Evolutionary conservation across 1,140 invertebrate genomes (phyloP).

Genomic region (Stenopsyche tienmushanensis): DNA sequence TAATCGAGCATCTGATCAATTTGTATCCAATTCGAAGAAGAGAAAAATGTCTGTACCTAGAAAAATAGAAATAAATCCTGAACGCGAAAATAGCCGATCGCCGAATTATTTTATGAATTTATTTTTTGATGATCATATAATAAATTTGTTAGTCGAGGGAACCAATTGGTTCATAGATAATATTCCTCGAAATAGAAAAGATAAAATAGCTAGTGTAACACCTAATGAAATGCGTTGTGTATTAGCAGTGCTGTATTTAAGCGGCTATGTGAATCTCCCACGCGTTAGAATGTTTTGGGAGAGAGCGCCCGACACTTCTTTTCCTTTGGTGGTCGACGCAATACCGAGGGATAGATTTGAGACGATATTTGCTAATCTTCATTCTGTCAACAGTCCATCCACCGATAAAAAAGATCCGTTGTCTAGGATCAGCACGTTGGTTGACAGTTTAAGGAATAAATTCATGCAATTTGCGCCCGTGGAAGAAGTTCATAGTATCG

Average conservation of each 20-base stretch:
- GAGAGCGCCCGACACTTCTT: slow-evolving; percentile 35
- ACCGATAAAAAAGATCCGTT: slow-evolving; percentile 24
- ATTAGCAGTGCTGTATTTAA: slow-evolving; percentile 34
- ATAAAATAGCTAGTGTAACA: slow-evolving; percentile 25
- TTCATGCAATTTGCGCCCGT: slow-evolving; percentile 27
- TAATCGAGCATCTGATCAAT: too few relatives aligned
- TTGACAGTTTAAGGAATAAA: slow-evolving; percentile 29
- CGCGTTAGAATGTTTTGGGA: slow-evolving; percentile 39
- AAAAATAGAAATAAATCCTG: too few relatives aligned
- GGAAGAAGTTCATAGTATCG: slow-evolving; percentile 33
- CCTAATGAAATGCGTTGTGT: slow-evolving; percentile 38
- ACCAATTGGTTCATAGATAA: slow-evolving; percentile 34
- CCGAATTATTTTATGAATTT: slow-evolving; percentile 26
- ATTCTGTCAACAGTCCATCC: slow-evolving; percentile 23
- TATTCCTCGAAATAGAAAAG: slow-evolving; percentile 23
- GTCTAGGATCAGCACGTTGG: slow-evolving; percentile 28
- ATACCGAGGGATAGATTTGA: slow-evolving; percentile 41
- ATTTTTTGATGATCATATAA: slow-evolving; percentile 30
- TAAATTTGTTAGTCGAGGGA: slow-evolving; percentile 31
- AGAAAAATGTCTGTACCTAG: too few relatives aligned
- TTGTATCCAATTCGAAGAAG: too few relatives aligned
- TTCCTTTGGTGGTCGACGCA: slow-evolving; percentile 38
- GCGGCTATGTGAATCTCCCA: slow-evolving; percentile 35
- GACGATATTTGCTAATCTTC: slow-evolving; percentile 40
- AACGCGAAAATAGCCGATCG: not conserved